phyloP scores from a whole-genome alignment of 2,888 invertebrate species.

The Pandemis cinnamomeana region DNA sequence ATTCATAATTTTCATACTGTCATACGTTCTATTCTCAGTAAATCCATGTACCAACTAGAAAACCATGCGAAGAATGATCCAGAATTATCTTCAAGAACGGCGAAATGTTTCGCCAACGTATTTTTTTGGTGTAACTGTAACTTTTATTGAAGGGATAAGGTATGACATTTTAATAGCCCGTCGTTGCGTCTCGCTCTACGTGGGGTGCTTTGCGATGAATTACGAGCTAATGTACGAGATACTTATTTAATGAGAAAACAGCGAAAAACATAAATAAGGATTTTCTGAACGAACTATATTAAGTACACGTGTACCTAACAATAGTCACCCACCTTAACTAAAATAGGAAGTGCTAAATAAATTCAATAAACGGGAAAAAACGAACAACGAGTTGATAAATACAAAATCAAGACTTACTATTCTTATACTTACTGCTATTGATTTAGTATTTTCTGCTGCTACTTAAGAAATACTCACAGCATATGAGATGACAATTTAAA shows the following conservation, averaged over 20 bases:
- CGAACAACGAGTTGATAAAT: neutral
- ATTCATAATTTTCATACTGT: no score
- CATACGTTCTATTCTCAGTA: no score
- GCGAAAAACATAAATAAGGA: conserved; percentile 20
- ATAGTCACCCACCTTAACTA: neutral
- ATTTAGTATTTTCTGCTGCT: no score
- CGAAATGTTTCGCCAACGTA: neutral
- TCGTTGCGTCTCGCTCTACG: neutral
- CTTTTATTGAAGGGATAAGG: conserved; percentile 20
- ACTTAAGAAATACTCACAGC: no score
- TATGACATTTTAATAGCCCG: conserved; percentile 23
- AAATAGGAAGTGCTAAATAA: neutral
- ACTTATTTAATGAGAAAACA: conserved; percentile 6
- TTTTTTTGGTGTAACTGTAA: neutral
- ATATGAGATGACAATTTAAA: no score
- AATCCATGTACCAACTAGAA: no score
- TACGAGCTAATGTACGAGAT: conserved; percentile 16
- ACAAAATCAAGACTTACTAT: no score
- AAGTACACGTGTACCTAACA: neutral
- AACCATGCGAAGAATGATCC: neutral
- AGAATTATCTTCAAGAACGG: neutral
- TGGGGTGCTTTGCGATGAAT: conserved; percentile 18
- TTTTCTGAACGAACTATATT: conserved; percentile 15
- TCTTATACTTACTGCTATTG: no score
- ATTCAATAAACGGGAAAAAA: neutral